These are phyloP conservation scores for Cephonodes hylas DNA, from an alignment of 2,888 invertebrate species.

Conservation along the genomic window DNA sequence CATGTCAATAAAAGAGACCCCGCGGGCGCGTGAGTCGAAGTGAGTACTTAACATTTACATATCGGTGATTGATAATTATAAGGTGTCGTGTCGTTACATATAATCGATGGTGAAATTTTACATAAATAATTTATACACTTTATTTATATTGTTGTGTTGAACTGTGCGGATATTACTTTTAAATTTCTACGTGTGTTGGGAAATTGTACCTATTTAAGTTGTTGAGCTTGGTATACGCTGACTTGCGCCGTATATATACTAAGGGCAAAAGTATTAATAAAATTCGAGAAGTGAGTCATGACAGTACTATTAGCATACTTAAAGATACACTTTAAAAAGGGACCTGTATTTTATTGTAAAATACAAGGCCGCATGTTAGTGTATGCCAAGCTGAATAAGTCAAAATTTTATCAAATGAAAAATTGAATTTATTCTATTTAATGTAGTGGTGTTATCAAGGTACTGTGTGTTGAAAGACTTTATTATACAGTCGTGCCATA, in stretches of 20 bases:
- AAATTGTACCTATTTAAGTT: not conserved
- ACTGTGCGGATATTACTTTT: not conserved
- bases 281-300: too few relatives aligned
- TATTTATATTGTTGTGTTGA: not conserved
- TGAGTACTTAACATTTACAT: constrained; percentile 3
- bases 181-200: not conserved
- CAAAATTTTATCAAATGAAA: not conserved
- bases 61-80: not conserved
- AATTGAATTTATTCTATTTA: not conserved
- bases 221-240: not conserved
- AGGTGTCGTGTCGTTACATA: not conserved
- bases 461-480: constrained; percentile 1
- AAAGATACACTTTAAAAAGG: too few relatives aligned
- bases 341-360: too few relatives aligned
- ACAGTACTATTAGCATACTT: too few relatives aligned
- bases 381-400: not conserved
- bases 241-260: not conserved
- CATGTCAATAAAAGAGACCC: not conserved
- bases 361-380: too few relatives aligned
- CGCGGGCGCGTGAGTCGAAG: not conserved
- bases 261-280: too few relatives aligned
- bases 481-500: not conserved
- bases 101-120: not conserved
- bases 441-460: constrained; percentile 1
- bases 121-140: not conserved